phyloP scores from a whole-genome alignment of 2,797 vertebrate species.

The Austrolebias charrua region DNA sequence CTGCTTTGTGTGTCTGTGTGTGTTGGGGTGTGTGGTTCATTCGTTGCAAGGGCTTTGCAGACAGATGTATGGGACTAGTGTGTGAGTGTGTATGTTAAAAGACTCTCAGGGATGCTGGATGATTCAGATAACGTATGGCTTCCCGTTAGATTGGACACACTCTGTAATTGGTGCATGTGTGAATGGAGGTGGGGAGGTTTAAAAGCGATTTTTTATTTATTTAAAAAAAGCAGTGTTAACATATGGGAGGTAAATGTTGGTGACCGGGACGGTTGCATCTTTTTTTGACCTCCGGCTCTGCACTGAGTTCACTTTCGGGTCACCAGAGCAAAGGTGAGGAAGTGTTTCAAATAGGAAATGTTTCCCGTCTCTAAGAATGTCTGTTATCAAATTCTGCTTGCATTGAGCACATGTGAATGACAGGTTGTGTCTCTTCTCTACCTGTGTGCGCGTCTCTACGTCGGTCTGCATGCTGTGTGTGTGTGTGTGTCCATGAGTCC shows the following conservation, averaged over 20 bases:
- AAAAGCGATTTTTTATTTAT: conserved; percentile 16
- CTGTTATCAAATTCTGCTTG: conserved; percentile 32
- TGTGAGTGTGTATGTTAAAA: conserved; percentile 22
- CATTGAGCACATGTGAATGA: conserved; percentile 18
- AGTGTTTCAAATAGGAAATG: conserved; percentile 7
- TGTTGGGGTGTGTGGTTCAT: conserved; percentile 8
- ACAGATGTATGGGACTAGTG: conserved; percentile 49
- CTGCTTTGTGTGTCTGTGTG: conserved; percentile 33
- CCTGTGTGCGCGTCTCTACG: no score
- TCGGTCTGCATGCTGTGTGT: conserved; percentile 2
- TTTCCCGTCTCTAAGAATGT: conserved; percentile 15
- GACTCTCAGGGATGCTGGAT: conserved; percentile 48
- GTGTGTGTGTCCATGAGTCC: conserved; percentile 6
- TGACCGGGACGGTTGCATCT: conserved; percentile 63
- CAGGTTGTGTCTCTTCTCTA: conserved; percentile 22
- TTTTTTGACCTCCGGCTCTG: conserved; percentile 60
- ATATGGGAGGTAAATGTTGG: conserved; percentile 69
- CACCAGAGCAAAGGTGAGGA: conserved; percentile 54
- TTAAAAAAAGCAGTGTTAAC: conserved; percentile 42
- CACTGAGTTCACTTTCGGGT: conserved; percentile 69
- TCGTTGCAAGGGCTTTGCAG: conserved; percentile 30
- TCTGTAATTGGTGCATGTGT: conserved; percentile 38
- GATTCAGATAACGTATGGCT: conserved; percentile 64
- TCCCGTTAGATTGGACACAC: conserved; percentile 61
- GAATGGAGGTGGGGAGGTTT: conserved; percentile 43